Base-by-base conservation (phyloP, 2,113 vertebrate species). In the Antigone vipio region DNA sequence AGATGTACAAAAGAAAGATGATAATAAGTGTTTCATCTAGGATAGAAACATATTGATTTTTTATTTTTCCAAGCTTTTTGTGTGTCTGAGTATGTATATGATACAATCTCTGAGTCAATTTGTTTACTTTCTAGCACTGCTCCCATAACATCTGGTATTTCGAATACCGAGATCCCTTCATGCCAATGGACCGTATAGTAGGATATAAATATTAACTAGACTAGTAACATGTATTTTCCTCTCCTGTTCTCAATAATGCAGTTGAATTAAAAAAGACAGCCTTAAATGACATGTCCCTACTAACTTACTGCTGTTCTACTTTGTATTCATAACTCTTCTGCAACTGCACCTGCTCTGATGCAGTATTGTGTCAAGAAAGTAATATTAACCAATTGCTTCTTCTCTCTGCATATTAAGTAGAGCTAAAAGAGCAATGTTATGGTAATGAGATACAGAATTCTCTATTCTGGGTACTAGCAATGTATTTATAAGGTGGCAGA, bases 311-410 rank as follows among this genome's bases (percentile, higher is more conserved):
- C 55, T 75, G 8, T 86, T 90, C 76, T 92, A 40, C 52, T 96
- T 93, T 45, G 38, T 96, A 96, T 97, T 95, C 93, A 89, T 95
- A 93, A 86, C 47, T 93, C 72, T 67, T 86, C n/a, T 75, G 47
- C 53, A 47, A 52, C 66, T 94, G 88, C 91, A 94, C 76, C 92
- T 95, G 86, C 85, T 95, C 90, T 67, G 56, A 63, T 80, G 18
- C 59, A 86, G 27, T 85, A 74, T 66, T 92, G 44, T 92, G 74
- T 92, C 93, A 94, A 60, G 64, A 79, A 96, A 94, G 42, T 75
- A 88, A 63, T 93, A 68, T 88, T 86, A 96, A 86, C 44, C 59
- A 89, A 69, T 82, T 94, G 52, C 38, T 92, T 14, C 47, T 93
- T 90, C 75, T 86, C n/a, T 80, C 63, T 94, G 58, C 63, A 62